Evolutionary conservation across 2,113 vertebrate species (phyloP).

Genomic region (Phrynocephalus versicolor): DNA sequence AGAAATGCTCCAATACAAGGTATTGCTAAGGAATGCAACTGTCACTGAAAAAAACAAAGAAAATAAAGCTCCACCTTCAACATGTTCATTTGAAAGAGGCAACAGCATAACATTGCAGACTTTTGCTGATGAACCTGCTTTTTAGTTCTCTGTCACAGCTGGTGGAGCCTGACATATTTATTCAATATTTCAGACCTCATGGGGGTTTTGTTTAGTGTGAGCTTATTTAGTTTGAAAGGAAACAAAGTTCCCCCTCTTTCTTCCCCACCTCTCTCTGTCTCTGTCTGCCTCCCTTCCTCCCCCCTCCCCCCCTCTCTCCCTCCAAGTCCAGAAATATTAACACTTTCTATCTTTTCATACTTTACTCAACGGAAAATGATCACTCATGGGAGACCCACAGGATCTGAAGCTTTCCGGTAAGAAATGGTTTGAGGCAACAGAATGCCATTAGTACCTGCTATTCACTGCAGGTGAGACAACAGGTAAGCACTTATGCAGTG

Average conservation of each 20-base stretch:
- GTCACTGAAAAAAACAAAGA: background rate
- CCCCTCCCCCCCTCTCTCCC: background rate
- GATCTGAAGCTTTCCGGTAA: background rate
- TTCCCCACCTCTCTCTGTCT: background rate
- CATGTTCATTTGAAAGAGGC: background rate
- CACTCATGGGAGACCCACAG: background rate
- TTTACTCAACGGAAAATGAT: background rate
- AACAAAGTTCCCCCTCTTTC: background rate
- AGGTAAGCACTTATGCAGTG: background rate
- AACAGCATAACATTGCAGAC: background rate
- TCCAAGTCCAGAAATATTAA: slow-evolving; percentile 1
- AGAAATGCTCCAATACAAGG: background rate
- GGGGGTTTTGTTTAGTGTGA: slow-evolving; percentile 25
- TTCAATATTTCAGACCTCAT: slow-evolving; percentile 45
- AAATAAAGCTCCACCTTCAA: too few relatives aligned
- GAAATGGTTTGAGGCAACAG: slow-evolving; percentile 17
- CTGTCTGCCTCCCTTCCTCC: background rate
- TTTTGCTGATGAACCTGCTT: slow-evolving; percentile 5
- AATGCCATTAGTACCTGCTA: background rate
- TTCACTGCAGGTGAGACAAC: background rate
- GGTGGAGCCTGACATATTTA: slow-evolving; percentile 44
- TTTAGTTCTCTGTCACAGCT: background rate
- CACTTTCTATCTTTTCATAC: background rate
- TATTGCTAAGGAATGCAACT: background rate
- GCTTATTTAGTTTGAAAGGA: slow-evolving; percentile 29